phyloP scores from a whole-genome alignment of 2,888 invertebrate species.

The Sialis lutaria region DNA sequence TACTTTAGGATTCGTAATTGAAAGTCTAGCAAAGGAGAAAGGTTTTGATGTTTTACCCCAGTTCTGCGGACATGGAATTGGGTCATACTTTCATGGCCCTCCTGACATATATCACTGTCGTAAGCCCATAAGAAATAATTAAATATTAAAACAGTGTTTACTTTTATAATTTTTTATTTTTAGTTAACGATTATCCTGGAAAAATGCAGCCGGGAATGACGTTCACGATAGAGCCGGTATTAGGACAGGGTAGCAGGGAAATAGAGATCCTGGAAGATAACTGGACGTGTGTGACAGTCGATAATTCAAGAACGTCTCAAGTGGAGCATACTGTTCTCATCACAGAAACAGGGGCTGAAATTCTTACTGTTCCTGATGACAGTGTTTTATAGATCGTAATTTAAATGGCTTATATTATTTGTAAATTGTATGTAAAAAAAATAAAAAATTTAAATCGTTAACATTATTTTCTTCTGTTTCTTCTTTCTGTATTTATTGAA shows the following conservation, averaged over 20 bases:
- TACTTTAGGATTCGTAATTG: conserved; percentile 45
- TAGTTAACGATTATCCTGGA: conserved; percentile 48
- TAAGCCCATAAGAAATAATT: conserved; percentile 23
- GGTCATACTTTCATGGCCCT: conserved; percentile 78
- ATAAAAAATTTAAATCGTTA: neutral
- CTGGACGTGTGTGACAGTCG: conserved; percentile 81
- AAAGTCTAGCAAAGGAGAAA: conserved; percentile 39
- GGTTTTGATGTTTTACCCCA: conserved; percentile 55
- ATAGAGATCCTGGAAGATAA: conserved; percentile 64
- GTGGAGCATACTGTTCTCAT: conserved; percentile 83
- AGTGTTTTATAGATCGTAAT: neutral
- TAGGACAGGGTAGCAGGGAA: conserved; percentile 54
- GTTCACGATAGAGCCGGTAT: conserved; percentile 85
- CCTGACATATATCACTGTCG: conserved; percentile 78
- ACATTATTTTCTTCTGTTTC: too few relatives aligned
- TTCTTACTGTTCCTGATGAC: conserved; percentile 41
- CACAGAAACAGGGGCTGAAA: conserved; percentile 56
- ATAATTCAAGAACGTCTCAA: conserved; percentile 72
- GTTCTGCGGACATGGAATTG: conserved; percentile 87
- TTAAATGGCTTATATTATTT: neutral
- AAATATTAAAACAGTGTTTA: neutral
- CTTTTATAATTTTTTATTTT: conserved; percentile 10
- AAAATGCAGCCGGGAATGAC: conserved; percentile 78
- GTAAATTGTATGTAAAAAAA: neutral
- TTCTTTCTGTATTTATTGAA: too few relatives aligned